phyloP scores from a whole-genome alignment of 2,888 invertebrate genomes.

The Priocnemis perturbator region DNA sequence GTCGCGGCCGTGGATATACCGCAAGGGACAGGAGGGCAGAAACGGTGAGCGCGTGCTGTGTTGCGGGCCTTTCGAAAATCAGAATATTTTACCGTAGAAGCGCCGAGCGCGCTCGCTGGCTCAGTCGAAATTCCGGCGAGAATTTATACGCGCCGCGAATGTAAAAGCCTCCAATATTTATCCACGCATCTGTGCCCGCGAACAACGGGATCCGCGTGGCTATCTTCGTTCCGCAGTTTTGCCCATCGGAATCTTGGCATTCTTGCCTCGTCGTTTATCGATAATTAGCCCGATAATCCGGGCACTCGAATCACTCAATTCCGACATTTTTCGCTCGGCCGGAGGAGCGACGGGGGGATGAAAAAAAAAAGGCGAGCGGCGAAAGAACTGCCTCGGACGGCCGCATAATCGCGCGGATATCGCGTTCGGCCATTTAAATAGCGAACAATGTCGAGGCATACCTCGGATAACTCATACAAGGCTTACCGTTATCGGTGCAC shows the following conservation, averaged over 20 bases:
- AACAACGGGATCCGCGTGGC: no score
- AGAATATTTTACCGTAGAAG: no score
- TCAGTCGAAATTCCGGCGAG: no score
- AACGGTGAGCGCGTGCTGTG: no score
- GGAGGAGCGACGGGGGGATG: background rate
- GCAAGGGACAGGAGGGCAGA: no score
- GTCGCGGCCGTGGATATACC: no score
- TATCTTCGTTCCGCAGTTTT: no score
- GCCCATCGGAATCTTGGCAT: background rate
- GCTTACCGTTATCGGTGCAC: constrained; percentile 52
- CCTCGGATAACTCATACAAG: constrained; percentile 32
- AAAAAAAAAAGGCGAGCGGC: background rate
- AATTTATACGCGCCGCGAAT: no score
- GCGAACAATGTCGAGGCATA: constrained; percentile 43
- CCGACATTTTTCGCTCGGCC: constrained; percentile 7
- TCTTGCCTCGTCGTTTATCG: constrained; percentile 1
- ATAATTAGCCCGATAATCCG: constrained; percentile 3
- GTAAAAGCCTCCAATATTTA: no score
- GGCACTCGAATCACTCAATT: constrained; percentile 10
- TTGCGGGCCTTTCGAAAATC: no score
- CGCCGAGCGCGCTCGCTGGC: no score
- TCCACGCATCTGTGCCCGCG: no score
- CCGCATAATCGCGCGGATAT: background rate
- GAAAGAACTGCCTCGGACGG: background rate
- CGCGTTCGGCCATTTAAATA: constrained; percentile 23